Evolutionary conservation across 1,140 invertebrate genomes (phyloP).

Genomic region (Panulirus ornatus): DNA sequence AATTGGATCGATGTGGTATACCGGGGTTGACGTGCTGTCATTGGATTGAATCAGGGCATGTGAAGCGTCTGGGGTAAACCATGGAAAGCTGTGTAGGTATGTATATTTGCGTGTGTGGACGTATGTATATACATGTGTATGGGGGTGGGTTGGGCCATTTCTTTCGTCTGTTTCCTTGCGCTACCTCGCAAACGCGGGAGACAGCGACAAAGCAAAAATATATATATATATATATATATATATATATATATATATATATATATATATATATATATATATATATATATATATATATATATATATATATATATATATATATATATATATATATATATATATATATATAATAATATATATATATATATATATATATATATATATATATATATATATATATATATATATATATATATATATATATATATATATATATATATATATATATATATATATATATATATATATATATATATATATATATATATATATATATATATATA

Average conservation of each 20-base stretch:
- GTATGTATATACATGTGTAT: too few relatives aligned
- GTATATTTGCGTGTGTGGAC: too few relatives aligned
- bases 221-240: slow-evolving; percentile 56
- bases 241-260: slow-evolving; percentile 57
- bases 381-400: slow-evolving; percentile 52
- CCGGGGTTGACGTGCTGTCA: too few relatives aligned
- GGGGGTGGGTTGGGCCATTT: too few relatives aligned
- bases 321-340: slow-evolving; percentile 52
- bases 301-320: slow-evolving; percentile 61
- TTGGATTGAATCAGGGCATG: too few relatives aligned
- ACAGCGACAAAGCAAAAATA: too few relatives aligned
- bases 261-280: slow-evolving; percentile 55
- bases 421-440: slow-evolving; percentile 49
- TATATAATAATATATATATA: slow-evolving; percentile 24
- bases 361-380: slow-evolving; percentile 36
- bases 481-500: slow-evolving; percentile 21
- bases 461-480: slow-evolving; percentile 29
- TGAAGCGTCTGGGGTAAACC: too few relatives aligned
- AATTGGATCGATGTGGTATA: too few relatives aligned
- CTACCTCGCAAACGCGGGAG: too few relatives aligned
- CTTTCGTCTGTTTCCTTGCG: too few relatives aligned
- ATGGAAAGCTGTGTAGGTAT: too few relatives aligned
- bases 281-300: slow-evolving; percentile 60
- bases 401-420: slow-evolving; percentile 63
- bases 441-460: slow-evolving; percentile 28